These are phyloP conservation scores for Telmatherina bonti DNA, from an alignment of 2,797 vertebrate species.

Conservation along the genomic window DNA sequence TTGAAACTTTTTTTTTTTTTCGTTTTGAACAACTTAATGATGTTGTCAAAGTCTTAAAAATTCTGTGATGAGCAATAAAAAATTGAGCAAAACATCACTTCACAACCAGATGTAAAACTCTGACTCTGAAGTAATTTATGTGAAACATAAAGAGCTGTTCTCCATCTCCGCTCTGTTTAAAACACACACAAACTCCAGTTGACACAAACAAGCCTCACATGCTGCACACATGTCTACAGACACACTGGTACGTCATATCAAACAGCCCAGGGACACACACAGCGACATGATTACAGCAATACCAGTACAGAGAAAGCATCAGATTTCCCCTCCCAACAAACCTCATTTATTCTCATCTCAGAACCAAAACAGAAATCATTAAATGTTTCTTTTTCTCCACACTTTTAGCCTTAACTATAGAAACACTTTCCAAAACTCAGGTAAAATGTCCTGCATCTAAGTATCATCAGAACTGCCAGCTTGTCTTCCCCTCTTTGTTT, in stretches of 20 bases:
- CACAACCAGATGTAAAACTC: background rate
- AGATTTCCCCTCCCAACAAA: background rate
- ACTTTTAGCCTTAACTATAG: background rate
- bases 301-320: no score
- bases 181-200: slow-evolving; percentile 35
- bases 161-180: slow-evolving; percentile 37
- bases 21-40: background rate
- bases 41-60: background rate
- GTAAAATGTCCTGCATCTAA: no score
- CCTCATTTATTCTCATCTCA: background rate
- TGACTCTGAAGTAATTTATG: background rate
- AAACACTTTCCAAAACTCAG: background rate
- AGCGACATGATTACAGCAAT: slow-evolving; percentile 42
- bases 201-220: slow-evolving; percentile 18
- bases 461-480: no score
- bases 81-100: background rate
- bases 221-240: slow-evolving; percentile 19
- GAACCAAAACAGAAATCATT: no score
- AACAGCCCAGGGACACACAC: no score
- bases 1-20: background rate
- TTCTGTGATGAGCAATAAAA: background rate
- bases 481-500: no score
- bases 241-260: slow-evolving; percentile 17
- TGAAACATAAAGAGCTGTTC: slow-evolving; percentile 17
- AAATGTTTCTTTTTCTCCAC: no score